Evolutionary conservation across 2,888 invertebrate species (phyloP), one percentile per base, ranked within the genome.

Genomic region (Bombylius discolor): DNA sequence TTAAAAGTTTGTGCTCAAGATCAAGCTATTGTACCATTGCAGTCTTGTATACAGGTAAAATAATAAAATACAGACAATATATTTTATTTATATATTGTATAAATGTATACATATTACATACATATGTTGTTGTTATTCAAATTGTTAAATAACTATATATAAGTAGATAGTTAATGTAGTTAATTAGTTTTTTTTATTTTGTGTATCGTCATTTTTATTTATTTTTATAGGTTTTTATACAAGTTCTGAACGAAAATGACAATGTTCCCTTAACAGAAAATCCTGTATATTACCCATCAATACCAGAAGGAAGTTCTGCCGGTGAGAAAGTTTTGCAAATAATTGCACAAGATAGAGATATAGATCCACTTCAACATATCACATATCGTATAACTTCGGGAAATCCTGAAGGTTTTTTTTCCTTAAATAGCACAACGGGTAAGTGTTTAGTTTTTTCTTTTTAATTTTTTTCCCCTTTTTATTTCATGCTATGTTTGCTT

Each of bases 221-320:
- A 8, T 36, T 36, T 9, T 56, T 70, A 12, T 71, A 87, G 85
- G 83, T 92, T 49, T 90, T 84, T 70, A 79, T 91, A 52, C 84
- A 87, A 69, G 87, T 98, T 61, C 77, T 84, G 64, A 94, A 98
- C 76, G 89, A 87, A 68, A 98, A 98, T 77, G 98, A 99, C 78
- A 92, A 96, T 79, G 85, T 85, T 48, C 98, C 98, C 54, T 79
- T 94, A 74, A 91, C 95, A 60, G 82, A 82, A 64, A 82, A 83
- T 65, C 90, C 97, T 13, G 85, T 89, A 58, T 97, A 96, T 77
- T 82, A 84, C 70, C 87, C 89, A 5, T 79, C 79, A 39, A 82
- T 97, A 59, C 72, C 79, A 42, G 95, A 95, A 78, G 89, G 89
- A 71, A 85, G 89, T 66, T 81, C 82, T 13, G 77, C 81, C 44